Evolutionary conservation across 2,888 invertebrate species (phyloP), one percentile per base, ranked within the genome.

Genomic region (Tiliacea citrago): DNA sequence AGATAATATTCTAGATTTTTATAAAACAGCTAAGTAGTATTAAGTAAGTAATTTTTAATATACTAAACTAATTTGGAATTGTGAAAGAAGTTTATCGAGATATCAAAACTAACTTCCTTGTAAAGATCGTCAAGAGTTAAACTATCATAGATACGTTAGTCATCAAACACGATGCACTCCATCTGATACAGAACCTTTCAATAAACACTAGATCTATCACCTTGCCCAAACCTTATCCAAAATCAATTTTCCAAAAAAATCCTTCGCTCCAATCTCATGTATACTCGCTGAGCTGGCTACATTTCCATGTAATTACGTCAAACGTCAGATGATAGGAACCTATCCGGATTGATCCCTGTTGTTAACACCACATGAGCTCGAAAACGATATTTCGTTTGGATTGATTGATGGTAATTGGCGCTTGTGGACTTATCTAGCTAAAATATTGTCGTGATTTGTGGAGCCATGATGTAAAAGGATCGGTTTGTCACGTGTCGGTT

Each of bases 331-430:
- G 63, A 69, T 77, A 80, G 45, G 24, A 47, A 55, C 13, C 55
- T 42, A 77, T 47, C 61, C 42, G 39, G 82, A 82, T 77, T 77
- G 80, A 86, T 81, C 83, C 77, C 60, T 53, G 69, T 83, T 75
- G 81, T 83, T 77, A 71, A 29, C 77, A 73, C 63, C 61, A 78
- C 58, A 75, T 73, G 74, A 76, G 81, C 68, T 69, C 21, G 76
- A 47, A 75, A 82, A 66, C 79, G 67, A 85, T 86, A 83, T 81
- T 84, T 77, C 65, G 83, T 80, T 77, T 70, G 45, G 71, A 24
- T 57, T 69, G 75, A 69, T 77, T 49, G 71, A 77, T 71, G 62
- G 55, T 57, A 77, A 76, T 77, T 70, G 62, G 4, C 12, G 61
- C 42, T 29, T 69, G 76, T 70, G 35, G 42, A 77, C 62, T 62